Evolutionary conservation across 2,113 vertebrate species (phyloP).

Genomic region (Lepisosteus oculatus): DNA sequence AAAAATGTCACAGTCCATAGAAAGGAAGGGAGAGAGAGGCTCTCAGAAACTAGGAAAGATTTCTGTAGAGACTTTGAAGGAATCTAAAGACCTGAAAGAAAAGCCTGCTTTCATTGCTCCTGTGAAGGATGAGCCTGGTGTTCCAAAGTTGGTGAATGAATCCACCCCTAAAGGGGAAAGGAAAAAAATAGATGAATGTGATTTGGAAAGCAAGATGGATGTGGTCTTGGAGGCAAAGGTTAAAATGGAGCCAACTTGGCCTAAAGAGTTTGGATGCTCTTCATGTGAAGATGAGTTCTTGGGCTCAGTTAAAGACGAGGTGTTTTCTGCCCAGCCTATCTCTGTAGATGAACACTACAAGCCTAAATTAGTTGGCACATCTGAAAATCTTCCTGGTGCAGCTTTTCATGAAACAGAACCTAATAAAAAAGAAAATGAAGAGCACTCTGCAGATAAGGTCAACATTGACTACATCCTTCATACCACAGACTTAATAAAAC

Average conservation of each 20-base stretch:
- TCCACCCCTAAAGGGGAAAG: neutral
- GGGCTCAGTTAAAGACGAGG: neutral
- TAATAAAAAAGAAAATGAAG: slow-evolving; percentile 44
- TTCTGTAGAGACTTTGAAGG: slow-evolving; percentile 28
- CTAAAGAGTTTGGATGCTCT: slow-evolving; percentile 18
- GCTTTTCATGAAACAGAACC: neutral
- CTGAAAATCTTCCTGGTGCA: neutral
- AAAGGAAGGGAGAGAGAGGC: neutral
- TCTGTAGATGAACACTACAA: slow-evolving; percentile 16
- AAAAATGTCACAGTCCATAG: slow-evolving; percentile 1
- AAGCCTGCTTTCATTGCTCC: neutral
- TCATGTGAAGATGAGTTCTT: neutral
- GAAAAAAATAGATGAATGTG: neutral
- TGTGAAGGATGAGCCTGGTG: neutral
- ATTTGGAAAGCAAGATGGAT: neutral
- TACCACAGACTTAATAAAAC: slow-evolving; percentile 52
- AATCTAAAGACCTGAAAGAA: slow-evolving; percentile 25
- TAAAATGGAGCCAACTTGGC: slow-evolving; percentile 41
- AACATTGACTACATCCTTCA: slow-evolving; percentile 62
- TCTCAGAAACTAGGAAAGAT: slow-evolving; percentile 25
- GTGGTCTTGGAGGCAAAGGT: neutral
- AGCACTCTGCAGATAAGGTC: slow-evolving; percentile 55
- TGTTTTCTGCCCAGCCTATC: neutral
- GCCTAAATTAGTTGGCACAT: neutral
- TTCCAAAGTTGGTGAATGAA: neutral